Conservation (phyloP, 2,888 invertebrate genomes). For the Onthophagus sagittarius region DNA sequence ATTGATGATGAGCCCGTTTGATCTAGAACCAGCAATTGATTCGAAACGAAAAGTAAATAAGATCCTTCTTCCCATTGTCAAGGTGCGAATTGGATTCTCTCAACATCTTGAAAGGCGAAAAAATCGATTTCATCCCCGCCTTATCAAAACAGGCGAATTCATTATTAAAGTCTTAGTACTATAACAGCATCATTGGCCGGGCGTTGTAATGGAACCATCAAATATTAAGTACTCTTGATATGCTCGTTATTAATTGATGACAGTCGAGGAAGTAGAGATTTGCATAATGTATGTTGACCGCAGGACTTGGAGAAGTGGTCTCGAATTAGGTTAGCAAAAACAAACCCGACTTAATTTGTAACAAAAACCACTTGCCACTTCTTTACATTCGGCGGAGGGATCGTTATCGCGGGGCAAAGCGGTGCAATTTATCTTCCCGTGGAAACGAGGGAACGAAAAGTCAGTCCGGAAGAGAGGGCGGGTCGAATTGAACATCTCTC, state of each 20-base stretch:
- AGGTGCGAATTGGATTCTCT: slow-evolving; percentile 44
- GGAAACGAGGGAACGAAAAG: slow-evolving; percentile 31
- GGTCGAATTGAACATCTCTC: slow-evolving; percentile 34
- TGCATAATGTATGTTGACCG: slow-evolving; percentile 45
- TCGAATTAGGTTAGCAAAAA: neutral
- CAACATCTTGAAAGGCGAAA: too few species aligned
- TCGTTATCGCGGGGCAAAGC: slow-evolving; percentile 45
- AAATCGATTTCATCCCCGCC: neutral
- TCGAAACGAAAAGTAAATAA: slow-evolving; percentile 39
- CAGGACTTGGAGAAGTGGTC: slow-evolving; percentile 13
- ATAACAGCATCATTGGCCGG: slow-evolving; percentile 9
- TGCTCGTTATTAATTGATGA: slow-evolving; percentile 53
- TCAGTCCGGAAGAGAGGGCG: slow-evolving; percentile 38
- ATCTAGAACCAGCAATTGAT: neutral
- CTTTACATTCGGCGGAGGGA: slow-evolving; percentile 41
- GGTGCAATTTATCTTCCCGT: slow-evolving; percentile 46
- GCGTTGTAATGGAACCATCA: slow-evolving; percentile 46
- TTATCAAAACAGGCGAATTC: neutral
- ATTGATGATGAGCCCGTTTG: slow-evolving; percentile 5
- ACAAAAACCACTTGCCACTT: slow-evolving; percentile 43
- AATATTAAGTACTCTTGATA: slow-evolving; percentile 51
- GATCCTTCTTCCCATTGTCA: slow-evolving; percentile 44
- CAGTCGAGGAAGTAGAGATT: slow-evolving; percentile 43
- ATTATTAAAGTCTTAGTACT: neutral
- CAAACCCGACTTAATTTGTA: slow-evolving; percentile 40